phyloP scores from a whole-genome alignment of 1,140 invertebrate species.

The Cyphomyrmex costatus region DNA sequence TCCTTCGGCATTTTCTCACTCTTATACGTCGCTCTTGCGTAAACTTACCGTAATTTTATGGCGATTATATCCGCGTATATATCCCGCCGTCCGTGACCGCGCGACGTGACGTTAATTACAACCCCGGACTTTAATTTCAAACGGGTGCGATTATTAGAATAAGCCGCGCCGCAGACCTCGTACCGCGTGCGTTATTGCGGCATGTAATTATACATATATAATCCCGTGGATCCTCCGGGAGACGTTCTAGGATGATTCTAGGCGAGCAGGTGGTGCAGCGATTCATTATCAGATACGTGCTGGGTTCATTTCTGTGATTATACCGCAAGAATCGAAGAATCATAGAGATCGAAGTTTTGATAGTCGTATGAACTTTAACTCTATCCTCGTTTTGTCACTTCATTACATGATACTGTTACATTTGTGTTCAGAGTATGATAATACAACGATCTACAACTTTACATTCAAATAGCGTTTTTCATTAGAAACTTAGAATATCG shows the following conservation, averaged over 20 bases:
- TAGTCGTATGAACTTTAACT: neutral
- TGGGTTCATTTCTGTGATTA: constrained; percentile 37
- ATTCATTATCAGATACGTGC: constrained; percentile 12
- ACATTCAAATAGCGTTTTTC: neutral
- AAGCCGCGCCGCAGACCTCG: constrained; percentile 58
- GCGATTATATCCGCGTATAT: constrained; percentile 75
- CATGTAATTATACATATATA: constrained; percentile 52
- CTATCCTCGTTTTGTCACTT: neutral
- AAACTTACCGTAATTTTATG: constrained; percentile 71
- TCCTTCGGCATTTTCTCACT: neutral
- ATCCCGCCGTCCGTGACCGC: constrained; percentile 37
- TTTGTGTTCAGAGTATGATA: neutral
- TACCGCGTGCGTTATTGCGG: constrained; percentile 68
- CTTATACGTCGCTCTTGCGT: constrained; percentile 16
- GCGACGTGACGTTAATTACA: constrained; percentile 75
- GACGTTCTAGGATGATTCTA: constrained; percentile 22
- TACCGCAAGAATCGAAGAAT: neutral
- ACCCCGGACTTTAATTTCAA: constrained; percentile 74
- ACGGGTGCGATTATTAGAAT: constrained; percentile 72
- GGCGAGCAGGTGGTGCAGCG: constrained; percentile 7
- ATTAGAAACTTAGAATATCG: neutral
- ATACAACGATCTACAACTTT: neutral
- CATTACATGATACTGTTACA: neutral
- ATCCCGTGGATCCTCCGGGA: neutral
- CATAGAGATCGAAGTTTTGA: neutral